Base-by-base conservation (phyloP, 1,140 invertebrate genomes). In the Pygmarrhopalites habei region DNA sequence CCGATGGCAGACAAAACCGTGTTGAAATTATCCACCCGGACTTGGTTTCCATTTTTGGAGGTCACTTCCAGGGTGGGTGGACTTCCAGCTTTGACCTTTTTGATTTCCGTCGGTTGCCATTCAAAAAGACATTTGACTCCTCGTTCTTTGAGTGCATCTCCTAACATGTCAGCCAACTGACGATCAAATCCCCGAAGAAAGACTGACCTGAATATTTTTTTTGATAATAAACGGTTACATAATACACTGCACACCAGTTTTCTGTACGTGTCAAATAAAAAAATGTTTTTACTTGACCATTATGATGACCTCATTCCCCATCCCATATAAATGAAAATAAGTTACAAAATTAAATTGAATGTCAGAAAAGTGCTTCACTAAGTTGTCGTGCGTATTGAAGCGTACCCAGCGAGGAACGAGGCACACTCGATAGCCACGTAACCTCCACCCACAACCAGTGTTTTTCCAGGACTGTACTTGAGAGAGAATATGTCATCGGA, bases 121-220 rank as follows among this genome's bases (percentile, higher is more conserved):
- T 84, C 82, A 64, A 85, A 77, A 39, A 94, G 76, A 76, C 98
- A 95, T 68, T 88, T 84, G 26, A 97, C 84, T 1, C 90, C 90
- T 64, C 86, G 84, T 53, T 86, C 77, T 65, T 85, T 78, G 92
- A 98, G 95, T 74, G 93, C 88, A 25, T 83, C 78, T 15, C 86
- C 84, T 60, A 98, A 82, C 65, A 87, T 80, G 35, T 84, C 80
- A 2, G 94, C 92, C 86, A 98, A 97, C 80, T 98, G 90, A 77
- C 94, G 93, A 80, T 99, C 95, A 77, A 98, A 98, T 26, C 93
- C 95, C 72, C 95, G 83, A 28, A 99, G 79, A 17, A 95, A 81
- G 66, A 98, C 88, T 0, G 95, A 98, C 2, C 95, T 82, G n/a
- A n/a, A n/a, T n/a, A n/a, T n/a, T n/a, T n/a, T n/a, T n/a, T n/a